Conservation (phyloP, 2,888 invertebrate genomes). For the Eristalis intricaria region DNA sequence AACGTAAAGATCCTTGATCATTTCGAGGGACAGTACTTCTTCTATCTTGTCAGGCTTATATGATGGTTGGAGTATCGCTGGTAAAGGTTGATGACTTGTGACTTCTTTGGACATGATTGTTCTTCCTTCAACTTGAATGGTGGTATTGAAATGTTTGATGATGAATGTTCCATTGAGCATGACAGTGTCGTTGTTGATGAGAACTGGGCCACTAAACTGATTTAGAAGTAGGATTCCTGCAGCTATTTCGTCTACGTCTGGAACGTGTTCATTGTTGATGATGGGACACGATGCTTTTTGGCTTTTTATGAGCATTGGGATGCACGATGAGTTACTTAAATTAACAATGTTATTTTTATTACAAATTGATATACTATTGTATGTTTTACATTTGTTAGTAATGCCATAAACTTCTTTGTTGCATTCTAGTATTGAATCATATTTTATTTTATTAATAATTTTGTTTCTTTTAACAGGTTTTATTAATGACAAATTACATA, state of each 20-base stretch:
- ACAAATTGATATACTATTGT: no score
- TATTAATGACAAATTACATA: slow-evolving; percentile 48
- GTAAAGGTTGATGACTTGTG: slow-evolving; percentile 6
- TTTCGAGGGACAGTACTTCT: slow-evolving; percentile 10
- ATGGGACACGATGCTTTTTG: not conserved
- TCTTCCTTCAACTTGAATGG: slow-evolving; percentile 3
- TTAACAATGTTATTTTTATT: no score
- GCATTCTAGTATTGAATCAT: slow-evolving; percentile 51
- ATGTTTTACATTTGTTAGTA: slow-evolving; percentile 8
- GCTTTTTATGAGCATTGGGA: no score
- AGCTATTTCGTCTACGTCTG: slow-evolving; percentile 14
- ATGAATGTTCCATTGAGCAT: not conserved
- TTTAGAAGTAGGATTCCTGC: slow-evolving; percentile 7
- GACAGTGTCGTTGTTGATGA: slow-evolving; percentile 3
- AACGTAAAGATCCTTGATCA: not conserved
- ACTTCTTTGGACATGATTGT: slow-evolving; percentile 12
- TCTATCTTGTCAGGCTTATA: slow-evolving; percentile 14
- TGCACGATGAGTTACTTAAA: no score
- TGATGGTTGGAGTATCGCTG: slow-evolving; percentile 1
- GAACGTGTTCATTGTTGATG: slow-evolving; percentile 10
- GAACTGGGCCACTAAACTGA: slow-evolving; percentile 2
- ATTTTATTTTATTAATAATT: no score
- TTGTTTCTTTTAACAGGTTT: slow-evolving; percentile 64
- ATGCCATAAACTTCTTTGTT: slow-evolving; percentile 46
- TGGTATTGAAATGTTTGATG: slow-evolving; percentile 7